Conservation (phyloP, 2,888 invertebrate genomes). For the Caenorhabditis japonica region DNA sequence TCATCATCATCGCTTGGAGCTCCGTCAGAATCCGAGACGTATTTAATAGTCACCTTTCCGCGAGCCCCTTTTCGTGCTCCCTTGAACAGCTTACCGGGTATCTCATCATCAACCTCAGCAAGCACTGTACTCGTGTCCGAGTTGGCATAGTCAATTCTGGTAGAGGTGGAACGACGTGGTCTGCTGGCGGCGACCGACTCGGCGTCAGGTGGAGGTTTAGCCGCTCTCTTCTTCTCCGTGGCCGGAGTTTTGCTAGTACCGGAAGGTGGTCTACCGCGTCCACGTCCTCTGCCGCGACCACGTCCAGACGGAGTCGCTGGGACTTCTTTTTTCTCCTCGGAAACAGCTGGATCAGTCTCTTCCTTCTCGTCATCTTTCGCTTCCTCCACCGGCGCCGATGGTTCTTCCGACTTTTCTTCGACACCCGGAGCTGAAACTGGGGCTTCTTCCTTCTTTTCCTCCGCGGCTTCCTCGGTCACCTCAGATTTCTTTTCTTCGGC, state of each 20-base stretch:
- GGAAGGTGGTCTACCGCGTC: slow-evolving; percentile 60
- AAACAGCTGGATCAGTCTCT: slow-evolving; percentile 18
- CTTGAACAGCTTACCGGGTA: slow-evolving; percentile 72
- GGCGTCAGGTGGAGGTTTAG: slow-evolving; percentile 46
- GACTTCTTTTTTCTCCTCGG: slow-evolving; percentile 33
- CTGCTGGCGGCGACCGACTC: slow-evolving; percentile 67
- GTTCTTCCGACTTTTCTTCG: slow-evolving; percentile 6
- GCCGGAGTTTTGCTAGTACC: slow-evolving; percentile 16
- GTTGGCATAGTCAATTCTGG: slow-evolving; percentile 73
- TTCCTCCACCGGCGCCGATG: slow-evolving; percentile 5
- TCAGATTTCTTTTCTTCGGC: slow-evolving; percentile 27
- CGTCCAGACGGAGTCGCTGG: slow-evolving; percentile 40
- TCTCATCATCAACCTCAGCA: slow-evolving; percentile 73
- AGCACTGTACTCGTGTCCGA: slow-evolving; percentile 72
- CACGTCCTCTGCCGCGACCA: slow-evolving; percentile 60
- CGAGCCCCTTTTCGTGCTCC: slow-evolving; percentile 36
- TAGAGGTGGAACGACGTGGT: slow-evolving; percentile 72
- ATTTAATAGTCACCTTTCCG: slow-evolving; percentile 26
- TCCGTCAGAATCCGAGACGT: slow-evolving; percentile 45
- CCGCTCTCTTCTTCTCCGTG: slow-evolving; percentile 27
- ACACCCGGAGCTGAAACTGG: slow-evolving; percentile 15
- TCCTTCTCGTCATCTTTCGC: slow-evolving; percentile 29
- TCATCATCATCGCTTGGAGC: slow-evolving; percentile 62
- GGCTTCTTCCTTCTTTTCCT: slow-evolving; percentile 21
- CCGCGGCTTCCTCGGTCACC: slow-evolving; percentile 3